phyloP scores from a whole-genome alignment of 2,888 invertebrate species.

The Meghimatium bilineatum region DNA sequence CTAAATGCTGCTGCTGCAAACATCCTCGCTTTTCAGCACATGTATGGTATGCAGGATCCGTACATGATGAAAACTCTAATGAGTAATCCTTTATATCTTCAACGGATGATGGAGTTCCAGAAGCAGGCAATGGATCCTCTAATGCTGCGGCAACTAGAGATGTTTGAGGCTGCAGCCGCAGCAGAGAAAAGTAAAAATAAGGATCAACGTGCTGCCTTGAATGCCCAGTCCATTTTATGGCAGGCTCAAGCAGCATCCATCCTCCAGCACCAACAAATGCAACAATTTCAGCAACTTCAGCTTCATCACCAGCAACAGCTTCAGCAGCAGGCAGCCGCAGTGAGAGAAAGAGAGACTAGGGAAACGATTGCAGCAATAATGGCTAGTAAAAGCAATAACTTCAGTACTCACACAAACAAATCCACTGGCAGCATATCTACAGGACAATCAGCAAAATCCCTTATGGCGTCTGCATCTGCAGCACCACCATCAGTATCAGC shows the following conservation, averaged over 20 bases:
- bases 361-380: slow-evolving; percentile 49
- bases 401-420: slow-evolving; percentile 26
- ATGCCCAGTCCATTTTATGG: slow-evolving; percentile 41
- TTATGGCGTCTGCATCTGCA: slow-evolving; percentile 33
- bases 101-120: slow-evolving; percentile 49
- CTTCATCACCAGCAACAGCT: slow-evolving; percentile 48
- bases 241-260: slow-evolving; percentile 47
- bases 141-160: slow-evolving; percentile 47
- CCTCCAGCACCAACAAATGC: slow-evolving; percentile 50
- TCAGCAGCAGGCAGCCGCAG: slow-evolving; percentile 43
- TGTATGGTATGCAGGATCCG: slow-evolving; percentile 49
- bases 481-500: slow-evolving; percentile 16
- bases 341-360: slow-evolving; percentile 40
- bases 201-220: slow-evolving; percentile 43
- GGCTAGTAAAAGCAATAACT: slow-evolving; percentile 45
- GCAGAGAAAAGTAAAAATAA: slow-evolving; percentile 47
- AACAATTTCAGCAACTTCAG: slow-evolving; percentile 48
- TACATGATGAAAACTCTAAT: slow-evolving; percentile 50
- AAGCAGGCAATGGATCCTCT: slow-evolving; percentile 50
- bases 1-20: slow-evolving; percentile 49
- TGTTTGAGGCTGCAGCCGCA: slow-evolving; percentile 46
- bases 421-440: slow-evolving; percentile 49
- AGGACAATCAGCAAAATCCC: slow-evolving; percentile 46
- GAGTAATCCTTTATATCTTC: slow-evolving; percentile 49
- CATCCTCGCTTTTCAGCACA: slow-evolving; percentile 45